These are phyloP conservation scores for Adrianichthys oophorus DNA, from an alignment of 2,797 vertebrate species.

Conservation along the genomic window DNA sequence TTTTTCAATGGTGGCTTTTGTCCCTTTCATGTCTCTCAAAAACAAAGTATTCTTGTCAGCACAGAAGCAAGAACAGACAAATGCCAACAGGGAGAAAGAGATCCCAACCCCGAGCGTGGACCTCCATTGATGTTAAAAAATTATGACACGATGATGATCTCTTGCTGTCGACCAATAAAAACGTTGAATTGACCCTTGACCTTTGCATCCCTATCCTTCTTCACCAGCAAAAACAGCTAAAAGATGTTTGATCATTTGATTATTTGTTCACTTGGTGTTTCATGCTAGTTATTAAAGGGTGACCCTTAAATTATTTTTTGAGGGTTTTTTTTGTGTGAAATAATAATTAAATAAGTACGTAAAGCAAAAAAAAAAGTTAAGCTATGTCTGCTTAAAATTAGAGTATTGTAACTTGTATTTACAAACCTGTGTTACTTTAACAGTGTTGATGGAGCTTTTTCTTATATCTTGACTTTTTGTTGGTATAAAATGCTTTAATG, in stretches of 20 bases:
- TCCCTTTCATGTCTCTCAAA: slow-evolving; percentile 78
- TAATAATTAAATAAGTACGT: too few species aligned
- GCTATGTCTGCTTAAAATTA: too few species aligned
- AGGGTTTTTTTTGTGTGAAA: too few species aligned
- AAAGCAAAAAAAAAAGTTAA: too few species aligned
- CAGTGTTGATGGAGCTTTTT: too few species aligned
- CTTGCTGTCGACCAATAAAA: slow-evolving; percentile 2
- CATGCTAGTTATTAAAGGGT: too few species aligned
- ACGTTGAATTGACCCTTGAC: not conserved
- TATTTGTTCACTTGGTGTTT: too few species aligned
- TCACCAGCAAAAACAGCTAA: not conserved
- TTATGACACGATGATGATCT: slow-evolving; percentile 15
- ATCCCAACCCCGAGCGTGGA: slow-evolving; percentile 51
- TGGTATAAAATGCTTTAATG: too few species aligned
- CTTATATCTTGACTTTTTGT: too few species aligned
- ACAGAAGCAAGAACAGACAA: slow-evolving; percentile 64
- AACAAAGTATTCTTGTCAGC: slow-evolving; percentile 83
- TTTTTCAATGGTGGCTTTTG: slow-evolving; percentile 85
- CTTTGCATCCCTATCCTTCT: not conserved
- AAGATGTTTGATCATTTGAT: not conserved
- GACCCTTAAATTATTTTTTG: too few species aligned
- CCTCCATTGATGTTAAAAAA: slow-evolving; percentile 17
- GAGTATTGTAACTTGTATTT: too few species aligned
- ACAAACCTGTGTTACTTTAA: too few species aligned
- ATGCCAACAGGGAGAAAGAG: slow-evolving; percentile 60